A percentile compares a stretch with the other conserved stretches of the same genome.
These are phyloP conservation scores for Manis crassicaudata DNA, from an alignment of 2,797 vertebrate species.

Conservation along the genomic window DNA sequence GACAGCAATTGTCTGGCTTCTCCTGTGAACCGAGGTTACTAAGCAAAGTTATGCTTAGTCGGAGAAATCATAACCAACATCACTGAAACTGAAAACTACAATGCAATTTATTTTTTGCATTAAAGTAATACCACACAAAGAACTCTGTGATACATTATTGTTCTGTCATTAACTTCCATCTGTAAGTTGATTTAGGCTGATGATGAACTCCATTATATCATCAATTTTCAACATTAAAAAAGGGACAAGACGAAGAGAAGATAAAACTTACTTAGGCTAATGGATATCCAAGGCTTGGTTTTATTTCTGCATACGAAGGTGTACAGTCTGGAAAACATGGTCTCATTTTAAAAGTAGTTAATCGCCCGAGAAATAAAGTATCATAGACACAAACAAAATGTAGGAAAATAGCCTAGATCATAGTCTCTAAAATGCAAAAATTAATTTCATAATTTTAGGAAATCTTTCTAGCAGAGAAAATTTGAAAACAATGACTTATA, in stretches of 20 bases:
- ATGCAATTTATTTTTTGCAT: conserved; percentile 71
- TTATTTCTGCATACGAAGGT: conserved; percentile 49
- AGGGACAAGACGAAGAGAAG: conserved; percentile 52
- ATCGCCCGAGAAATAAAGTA: background rate
- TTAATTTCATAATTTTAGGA: background rate
- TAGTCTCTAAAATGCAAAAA: background rate
- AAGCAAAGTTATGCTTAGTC: conserved; percentile 72
- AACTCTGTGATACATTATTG: conserved; percentile 63
- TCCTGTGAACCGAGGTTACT: conserved; percentile 43
- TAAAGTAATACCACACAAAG: conserved; percentile 59
- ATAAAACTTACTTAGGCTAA: conserved; percentile 61
- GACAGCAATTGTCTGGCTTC: conserved; percentile 72
- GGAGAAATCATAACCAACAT: conserved; percentile 68
- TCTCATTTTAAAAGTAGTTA: conserved; percentile 53
- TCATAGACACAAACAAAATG: background rate
- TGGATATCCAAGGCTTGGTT: conserved; percentile 6
- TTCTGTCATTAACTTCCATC: conserved; percentile 68
- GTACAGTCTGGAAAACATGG: background rate
- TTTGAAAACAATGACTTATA: background rate
- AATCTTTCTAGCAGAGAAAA: background rate
- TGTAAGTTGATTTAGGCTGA: conserved; percentile 59
- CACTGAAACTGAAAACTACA: conserved; percentile 63
- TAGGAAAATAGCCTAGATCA: background rate
- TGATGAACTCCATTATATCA: conserved; percentile 62
- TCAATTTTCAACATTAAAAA: conserved; percentile 54